Evolutionary conservation across 2,113 vertebrate species (phyloP), one percentile per base, ranked within the genome.

Genomic region (Emydocephalus ijimae): DNA sequence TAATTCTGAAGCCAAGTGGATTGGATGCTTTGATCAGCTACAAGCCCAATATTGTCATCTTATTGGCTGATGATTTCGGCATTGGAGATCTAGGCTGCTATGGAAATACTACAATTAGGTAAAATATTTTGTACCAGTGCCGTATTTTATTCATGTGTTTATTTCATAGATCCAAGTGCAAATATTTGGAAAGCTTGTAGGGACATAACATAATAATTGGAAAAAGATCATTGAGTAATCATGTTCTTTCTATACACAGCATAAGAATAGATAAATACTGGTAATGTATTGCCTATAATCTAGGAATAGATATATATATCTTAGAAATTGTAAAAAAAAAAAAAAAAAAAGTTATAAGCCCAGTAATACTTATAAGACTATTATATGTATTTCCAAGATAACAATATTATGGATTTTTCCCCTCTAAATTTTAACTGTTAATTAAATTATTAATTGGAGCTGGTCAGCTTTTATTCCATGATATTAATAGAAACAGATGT

Each of bases 11-110:
- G 50, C 12, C 89, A 29, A 45, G 61, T 0, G 15, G 57, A 11
- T 24, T 88, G 8, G n/a, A 87, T 6, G 81, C 64, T 85, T 29
- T 91, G 0, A 39, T 29, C 0, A 1, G 39, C 61, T 89, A 54
- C 1, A 97, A 92, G 94, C 99, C 99, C 43, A 99, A 98, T 94
- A 96, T 99, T 89, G 96, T 99, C 2, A 96, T 99, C 0, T 94
- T 99, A 8, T 96, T 99, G 98, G 99, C 98, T 0, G 99, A 99
- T 52, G 99, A 99, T 91, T 96, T 99, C 0, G 99, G 99, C 89
- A 99, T 99, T n/a, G 99, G 99, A 0, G 99, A 99, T 24, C 0
- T 99, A 0, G 98, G 99, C 3, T 99, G 98, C 95, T 99, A 98
- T 8, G 99, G 99, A 26, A 99, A 99, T 91, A 88, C 95, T 88